Conservation (phyloP, 1,140 invertebrate genomes). For the Calliopsis andreniformis region DNA sequence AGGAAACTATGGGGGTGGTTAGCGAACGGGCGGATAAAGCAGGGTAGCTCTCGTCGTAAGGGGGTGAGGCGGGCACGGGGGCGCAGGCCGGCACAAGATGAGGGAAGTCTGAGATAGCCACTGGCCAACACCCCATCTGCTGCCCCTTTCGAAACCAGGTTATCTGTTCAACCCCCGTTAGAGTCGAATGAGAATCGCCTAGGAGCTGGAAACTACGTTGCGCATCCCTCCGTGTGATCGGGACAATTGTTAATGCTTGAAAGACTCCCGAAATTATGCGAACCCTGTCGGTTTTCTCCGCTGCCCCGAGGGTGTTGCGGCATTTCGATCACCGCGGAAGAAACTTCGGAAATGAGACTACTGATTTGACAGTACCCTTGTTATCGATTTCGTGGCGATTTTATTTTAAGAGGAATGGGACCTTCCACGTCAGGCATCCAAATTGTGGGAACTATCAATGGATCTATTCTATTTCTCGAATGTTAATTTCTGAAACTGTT, state of each 20-base stretch:
- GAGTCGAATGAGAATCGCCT: conserved; percentile 54
- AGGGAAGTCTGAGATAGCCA: conserved; percentile 75
- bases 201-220: conserved; percentile 51
- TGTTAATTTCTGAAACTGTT: no score
- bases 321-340: neutral
- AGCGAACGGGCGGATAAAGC: conserved; percentile 74
- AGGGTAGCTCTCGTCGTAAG: conserved; percentile 58
- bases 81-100: conserved; percentile 71
- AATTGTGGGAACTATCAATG: no score
- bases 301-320: neutral
- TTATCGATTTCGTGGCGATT: no score
- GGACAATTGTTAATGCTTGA: conserved; percentile 45
- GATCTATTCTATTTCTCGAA: no score
- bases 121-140: conserved; percentile 77
- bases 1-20: conserved; percentile 79
- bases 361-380: no score
- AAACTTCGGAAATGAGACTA: no score
- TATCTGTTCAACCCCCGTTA: conserved; percentile 65
- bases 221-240: conserved; percentile 50
- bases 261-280: conserved; percentile 44
- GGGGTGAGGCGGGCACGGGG: conserved; percentile 57
- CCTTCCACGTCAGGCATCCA: no score
- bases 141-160: conserved; percentile 68
- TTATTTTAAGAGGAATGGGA: no score
- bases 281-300: conserved; percentile 4